Evolutionary conservation across 2,797 vertebrate genomes (phyloP), one percentile per base, ranked within the genome.

Genomic region (Aplochiton taeniatus): DNA sequence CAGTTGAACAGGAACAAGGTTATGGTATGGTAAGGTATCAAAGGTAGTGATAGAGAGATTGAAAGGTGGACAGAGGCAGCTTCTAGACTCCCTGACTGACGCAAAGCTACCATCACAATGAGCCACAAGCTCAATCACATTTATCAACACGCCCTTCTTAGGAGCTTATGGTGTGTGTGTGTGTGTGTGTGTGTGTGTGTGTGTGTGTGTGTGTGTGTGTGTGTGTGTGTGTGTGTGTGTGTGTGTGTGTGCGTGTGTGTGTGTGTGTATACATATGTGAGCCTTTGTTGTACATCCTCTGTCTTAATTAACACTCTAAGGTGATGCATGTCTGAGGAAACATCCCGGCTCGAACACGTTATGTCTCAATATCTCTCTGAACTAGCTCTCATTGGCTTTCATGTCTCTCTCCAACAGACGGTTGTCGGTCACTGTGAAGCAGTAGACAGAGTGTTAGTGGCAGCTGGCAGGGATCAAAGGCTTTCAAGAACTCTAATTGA

Each of bases 91-190:
- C 43, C 56, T 61, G 65, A 66, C 55, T 60, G 69, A 73, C 69
- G 68, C 68, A 64, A 73, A 66, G 79, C 71, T 75, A 63, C 74
- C 81, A 73, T 84, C 81, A 83, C 57, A 44, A 66, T 84, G 68
- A 74, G 55, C 54, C 65, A 64, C 58, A 54, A 57, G 66, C 80
- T 79, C 72, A 76, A 84, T 81, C 80, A 78, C 78, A 74, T 83
- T 82, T 73, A 81, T 68, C 63, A 81, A 44, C 71, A 85, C 88
- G 85, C 81, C 73, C 75, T 83, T 87, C 3, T 75, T 59, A 68
- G 68, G 41, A 69, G 17, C 61, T 16, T 60, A 59, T 62, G 52
- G 13, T 44, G 44, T 46, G 13, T 55, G 31, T 52, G 64, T 18
- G n/a, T 31, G 13, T 11, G 11, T 50, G 49, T 4, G 13, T 44